Percentiles rank a stretch among this genome's conserved stretches.
phyloP scores from a whole-genome alignment of 2,797 vertebrate species.

The Danio jaintianensis region DNA sequence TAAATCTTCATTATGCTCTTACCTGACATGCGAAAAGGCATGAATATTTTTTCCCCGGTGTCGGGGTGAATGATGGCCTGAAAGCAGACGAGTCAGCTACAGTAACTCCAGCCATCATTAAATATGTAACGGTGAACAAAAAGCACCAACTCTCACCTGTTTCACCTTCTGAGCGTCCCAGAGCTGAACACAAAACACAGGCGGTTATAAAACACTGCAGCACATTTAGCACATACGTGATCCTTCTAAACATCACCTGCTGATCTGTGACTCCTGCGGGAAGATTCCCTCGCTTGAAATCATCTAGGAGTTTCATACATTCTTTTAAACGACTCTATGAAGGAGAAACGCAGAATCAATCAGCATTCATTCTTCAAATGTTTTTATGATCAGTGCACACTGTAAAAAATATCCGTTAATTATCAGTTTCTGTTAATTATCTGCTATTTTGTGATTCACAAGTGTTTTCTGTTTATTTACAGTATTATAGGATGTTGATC shows the following conservation, averaged over 20 bases:
- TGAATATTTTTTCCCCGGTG: constrained; percentile 97
- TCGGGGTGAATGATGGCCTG: constrained; percentile 98
- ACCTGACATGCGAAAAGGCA: constrained; percentile 99
- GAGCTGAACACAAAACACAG: constrained; percentile 77
- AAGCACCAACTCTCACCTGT: constrained; percentile 83
- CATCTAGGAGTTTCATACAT: constrained; percentile 89
- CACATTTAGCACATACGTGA: background rate
- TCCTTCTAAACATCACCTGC: constrained; percentile 66
- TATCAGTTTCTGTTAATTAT: no score
- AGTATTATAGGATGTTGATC: no score
- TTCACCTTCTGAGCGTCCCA: constrained; percentile 99
- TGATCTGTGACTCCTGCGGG: constrained; percentile 80
- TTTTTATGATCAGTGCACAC: no score
- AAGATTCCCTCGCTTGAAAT: constrained; percentile 87
- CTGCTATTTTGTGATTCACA: no score
- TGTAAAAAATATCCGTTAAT: no score
- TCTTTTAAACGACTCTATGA: constrained; percentile 85
- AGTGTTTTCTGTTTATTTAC: no score
- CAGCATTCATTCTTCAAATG: background rate
- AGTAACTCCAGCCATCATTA: background rate
- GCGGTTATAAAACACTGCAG: background rate
- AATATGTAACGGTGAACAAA: constrained; percentile 11
- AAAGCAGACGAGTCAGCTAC: constrained; percentile 67
- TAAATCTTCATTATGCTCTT: constrained; percentile 52
- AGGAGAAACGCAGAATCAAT: constrained; percentile 11